phyloP scores from a whole-genome alignment of 2,888 invertebrate species.

The Phragmatobia fuliginosa region DNA sequence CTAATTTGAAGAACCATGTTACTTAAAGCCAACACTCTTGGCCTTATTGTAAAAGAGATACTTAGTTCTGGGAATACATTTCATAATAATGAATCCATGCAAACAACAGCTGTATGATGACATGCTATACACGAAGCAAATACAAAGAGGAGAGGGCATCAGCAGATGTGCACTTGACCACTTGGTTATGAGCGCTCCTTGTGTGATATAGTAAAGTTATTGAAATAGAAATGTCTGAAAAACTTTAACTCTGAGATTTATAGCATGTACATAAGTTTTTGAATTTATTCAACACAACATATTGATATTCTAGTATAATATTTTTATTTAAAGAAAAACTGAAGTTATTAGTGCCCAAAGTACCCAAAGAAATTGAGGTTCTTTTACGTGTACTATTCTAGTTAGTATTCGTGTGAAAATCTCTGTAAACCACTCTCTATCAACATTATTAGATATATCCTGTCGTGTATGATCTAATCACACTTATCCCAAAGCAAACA shows the following conservation, averaged over 20 bases:
- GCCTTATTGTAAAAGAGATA: constrained; percentile 16
- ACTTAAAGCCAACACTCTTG: constrained; percentile 34
- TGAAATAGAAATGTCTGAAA: constrained; percentile 65
- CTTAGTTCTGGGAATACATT: neutral
- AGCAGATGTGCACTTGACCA: too few relatives aligned
- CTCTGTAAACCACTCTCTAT: neutral
- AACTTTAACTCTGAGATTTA: constrained; percentile 55
- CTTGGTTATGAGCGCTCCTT: too few relatives aligned
- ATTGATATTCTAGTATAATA: constrained; percentile 8
- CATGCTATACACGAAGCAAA: too few relatives aligned
- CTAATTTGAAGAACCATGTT: constrained; percentile 59
- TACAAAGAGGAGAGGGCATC: too few relatives aligned
- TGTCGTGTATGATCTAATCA: constrained; percentile 24
- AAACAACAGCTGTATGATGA: neutral
- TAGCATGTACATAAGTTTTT: constrained; percentile 28
- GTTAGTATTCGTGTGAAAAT: neutral
- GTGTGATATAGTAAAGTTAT: constrained; percentile 42
- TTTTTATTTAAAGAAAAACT: constrained; percentile 11
- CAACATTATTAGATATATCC: neutral
- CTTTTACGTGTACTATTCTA: constrained; percentile 3
- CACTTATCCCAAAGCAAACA: constrained; percentile 36
- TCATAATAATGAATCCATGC: neutral
- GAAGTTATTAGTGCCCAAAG: constrained; percentile 29
- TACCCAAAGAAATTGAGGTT: constrained; percentile 16
- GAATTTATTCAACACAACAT: constrained; percentile 17